Conservation (phyloP, 1,140 invertebrate species). For the Aporrectodea caliginosa region DNA sequence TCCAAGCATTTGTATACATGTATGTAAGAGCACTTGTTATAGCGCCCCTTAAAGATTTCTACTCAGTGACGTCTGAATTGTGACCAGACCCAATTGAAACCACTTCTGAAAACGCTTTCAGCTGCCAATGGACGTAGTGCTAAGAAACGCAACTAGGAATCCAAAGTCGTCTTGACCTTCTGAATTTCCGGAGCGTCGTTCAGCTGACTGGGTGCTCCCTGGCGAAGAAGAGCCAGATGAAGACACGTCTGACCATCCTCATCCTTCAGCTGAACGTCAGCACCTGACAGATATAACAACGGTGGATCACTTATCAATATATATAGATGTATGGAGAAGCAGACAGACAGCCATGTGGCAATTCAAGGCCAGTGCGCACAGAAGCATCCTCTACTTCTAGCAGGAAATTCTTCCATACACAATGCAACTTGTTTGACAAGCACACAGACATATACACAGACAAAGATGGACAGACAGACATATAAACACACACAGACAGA, state of each 20-base stretch:
- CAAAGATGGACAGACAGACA: conserved; percentile 1
- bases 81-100: no score
- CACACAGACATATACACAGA: conserved; percentile 8
- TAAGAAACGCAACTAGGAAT: neutral
- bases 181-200: neutral
- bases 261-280: conserved; percentile 70
- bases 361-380: neutral
- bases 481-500: no score
- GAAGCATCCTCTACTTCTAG: neutral
- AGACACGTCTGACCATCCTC: conserved; percentile 83
- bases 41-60: no score
- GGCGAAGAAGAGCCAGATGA: conserved; percentile 68
- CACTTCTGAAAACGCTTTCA: no score
- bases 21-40: no score
- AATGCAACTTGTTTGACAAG: neutral
- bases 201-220: conserved; percentile 40
- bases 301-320: no score
- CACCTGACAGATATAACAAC: no score
- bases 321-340: no score
- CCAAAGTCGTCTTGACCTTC: neutral
- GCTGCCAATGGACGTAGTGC: no score
- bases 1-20: no score
- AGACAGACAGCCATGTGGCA: neutral
- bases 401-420: neutral
- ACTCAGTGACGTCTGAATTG: no score